Evolutionary conservation across 1,140 invertebrate genomes (phyloP), one percentile per base, ranked within the genome.

Genomic region (Ceratina japonica): DNA sequence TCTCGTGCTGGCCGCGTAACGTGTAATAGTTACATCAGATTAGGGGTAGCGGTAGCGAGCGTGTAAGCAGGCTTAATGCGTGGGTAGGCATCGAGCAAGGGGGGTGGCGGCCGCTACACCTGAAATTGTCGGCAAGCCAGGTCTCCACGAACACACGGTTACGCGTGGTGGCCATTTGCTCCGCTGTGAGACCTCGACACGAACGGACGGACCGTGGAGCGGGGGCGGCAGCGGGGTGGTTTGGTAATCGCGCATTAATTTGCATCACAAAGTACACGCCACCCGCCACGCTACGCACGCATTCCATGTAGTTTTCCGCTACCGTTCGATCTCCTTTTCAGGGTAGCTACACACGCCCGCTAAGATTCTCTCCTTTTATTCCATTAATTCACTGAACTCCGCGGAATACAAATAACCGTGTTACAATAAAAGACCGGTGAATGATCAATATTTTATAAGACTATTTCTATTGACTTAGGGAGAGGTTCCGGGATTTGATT

Each of bases 221-320:
- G 61, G 52, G 37, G 61, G 77, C 70, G n/a, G n/a, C 70, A 22
- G n/a, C 56, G 75, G 87, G 88, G 85, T 85, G 82, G 79, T 89
- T 89, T 86, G 90, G 87, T 91, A 91, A 91, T 91, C 90, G 90
- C 87, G 90, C 90, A 91, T 91, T 91, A 91, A 91, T 91, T 91
- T 91, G 90, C 90, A 91, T 91, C 88, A 86, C 89, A 87, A 90
- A 91, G 86, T 90, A 89, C 90, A 90, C 90, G 90, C 90, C 86
- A 91, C 87, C 87, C 87, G 86, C 86, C 69, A 87, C 80, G 82
- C 79, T 88, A 87, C 85, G 87, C 88, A 89, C 89, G 87, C 88
- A 88, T 90, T 89, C 87, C 87, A 75, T 82, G 82, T 88, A 87
- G 72, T 87, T 89, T 87, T 88, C 84, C 87, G 82, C 84, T 83